Base-by-base conservation (phyloP, 2,797 vertebrate species). In the Alosa sapidissima region DNA sequence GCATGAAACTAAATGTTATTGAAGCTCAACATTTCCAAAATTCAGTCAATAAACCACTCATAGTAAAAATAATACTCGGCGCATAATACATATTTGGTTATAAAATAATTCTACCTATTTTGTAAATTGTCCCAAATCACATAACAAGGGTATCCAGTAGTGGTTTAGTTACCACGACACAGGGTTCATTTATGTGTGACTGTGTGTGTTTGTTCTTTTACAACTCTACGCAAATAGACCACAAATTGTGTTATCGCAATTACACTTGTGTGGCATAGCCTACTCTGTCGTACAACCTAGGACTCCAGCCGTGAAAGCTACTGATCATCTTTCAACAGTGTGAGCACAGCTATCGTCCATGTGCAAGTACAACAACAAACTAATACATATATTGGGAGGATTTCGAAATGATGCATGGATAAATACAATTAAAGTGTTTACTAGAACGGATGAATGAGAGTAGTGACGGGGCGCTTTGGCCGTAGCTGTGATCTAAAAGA, bases 191-290 rank as follows among this genome's bases (percentile, higher is more conserved):
- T 54, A n/a, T 55, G 55, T 83, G 60, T 58, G 8, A 62, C 45
- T 62, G 65, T 85, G 81, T 89, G 84, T 85, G 83, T 84, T 36
- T 85, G 54, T 81, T 83, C 54, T 84, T 36, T 60, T 82, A 65
- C 47, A 81, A 85, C 81, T 87, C 78, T 45, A 83, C 82, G 83
- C 81, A 87, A 81, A 83, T 81, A 75, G 51, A 83, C 72, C 41
- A 81, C 72, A 83, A 65, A 87, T 83, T 41, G 65, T 85, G 62
- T 54, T 75, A 41, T 82, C 72, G 72, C 72, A 78, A 78, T 86
- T 86, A 82, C 83, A 84, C 62, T 84, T 84, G 65, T 75, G 65
- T 68, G 83, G 52, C 83, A 84, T 75, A 68, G 11, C 48, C 36
- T 75, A 47, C 28, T 55, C 16, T 55, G 21, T 55, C 58, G 33